Evolutionary conservation across 2,888 invertebrate genomes (phyloP).

Genomic region (Alitta virens): DNA sequence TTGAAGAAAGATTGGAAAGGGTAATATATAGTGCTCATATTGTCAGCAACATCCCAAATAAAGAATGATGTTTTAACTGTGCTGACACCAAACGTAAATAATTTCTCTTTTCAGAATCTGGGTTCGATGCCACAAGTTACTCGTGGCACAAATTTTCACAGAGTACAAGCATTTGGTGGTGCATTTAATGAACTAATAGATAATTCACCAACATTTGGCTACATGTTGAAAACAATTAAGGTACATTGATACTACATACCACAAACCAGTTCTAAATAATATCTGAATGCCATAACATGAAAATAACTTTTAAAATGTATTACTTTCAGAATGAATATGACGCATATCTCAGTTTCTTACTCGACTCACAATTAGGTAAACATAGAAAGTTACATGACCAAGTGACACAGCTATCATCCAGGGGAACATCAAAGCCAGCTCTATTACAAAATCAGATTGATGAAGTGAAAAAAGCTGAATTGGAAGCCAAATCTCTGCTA

Average conservation of each 20-base stretch:
- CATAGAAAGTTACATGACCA: constrained; percentile 45
- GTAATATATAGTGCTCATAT: constrained; percentile 3
- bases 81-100: not conserved
- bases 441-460: constrained; percentile 38
- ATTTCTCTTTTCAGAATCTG: constrained; percentile 36
- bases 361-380: constrained; percentile 46
- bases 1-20: constrained; percentile 39
- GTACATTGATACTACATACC: constrained; percentile 27
- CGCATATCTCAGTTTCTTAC: constrained; percentile 44
- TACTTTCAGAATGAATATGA: constrained; percentile 49
- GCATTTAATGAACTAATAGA: constrained; percentile 47
- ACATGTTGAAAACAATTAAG: constrained; percentile 49
- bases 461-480: constrained; percentile 35
- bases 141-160: constrained; percentile 48
- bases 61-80: too few relatives aligned
- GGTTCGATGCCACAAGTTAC: constrained; percentile 38
- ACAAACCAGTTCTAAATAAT: not conserved
- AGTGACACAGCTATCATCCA: constrained; percentile 43
- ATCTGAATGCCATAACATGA: too few relatives aligned
- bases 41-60: too few relatives aligned
- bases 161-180: constrained; percentile 48
- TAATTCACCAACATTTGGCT: constrained; percentile 48
- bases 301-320: too few relatives aligned
- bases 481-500: constrained; percentile 37
- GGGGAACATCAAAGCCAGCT: constrained; percentile 40